These are phyloP conservation scores for Pyxicephalus adspersus DNA, from an alignment of 2,113 vertebrate genomes.

Conservation along the genomic window DNA sequence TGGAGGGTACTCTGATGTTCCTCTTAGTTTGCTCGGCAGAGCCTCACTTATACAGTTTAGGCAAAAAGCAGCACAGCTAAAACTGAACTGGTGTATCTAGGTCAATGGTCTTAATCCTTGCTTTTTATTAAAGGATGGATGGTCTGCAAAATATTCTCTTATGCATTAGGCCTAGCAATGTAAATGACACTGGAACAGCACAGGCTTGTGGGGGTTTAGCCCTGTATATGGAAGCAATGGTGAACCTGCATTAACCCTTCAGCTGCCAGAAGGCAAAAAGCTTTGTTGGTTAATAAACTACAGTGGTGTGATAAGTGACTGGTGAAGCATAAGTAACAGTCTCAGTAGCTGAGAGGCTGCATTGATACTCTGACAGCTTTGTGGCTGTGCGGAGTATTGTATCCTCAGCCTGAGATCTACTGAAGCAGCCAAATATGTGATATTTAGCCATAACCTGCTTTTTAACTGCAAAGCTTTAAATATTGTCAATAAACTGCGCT, in stretches of 20 bases:
- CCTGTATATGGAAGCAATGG: neutral
- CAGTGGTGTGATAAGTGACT: slow-evolving; percentile 7
- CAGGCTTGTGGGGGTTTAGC: slow-evolving; percentile 1
- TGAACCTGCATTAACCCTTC: slow-evolving; percentile 32
- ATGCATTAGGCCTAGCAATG: slow-evolving; percentile 29
- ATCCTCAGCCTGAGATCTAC: neutral
- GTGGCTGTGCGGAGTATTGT: neutral
- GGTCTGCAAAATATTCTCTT: slow-evolving; percentile 48
- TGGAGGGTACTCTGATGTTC: slow-evolving; percentile 40
- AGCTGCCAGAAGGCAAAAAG: neutral
- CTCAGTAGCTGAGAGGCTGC: slow-evolving; percentile 23
- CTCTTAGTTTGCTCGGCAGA: slow-evolving; percentile 44
- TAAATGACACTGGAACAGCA: slow-evolving; percentile 3
- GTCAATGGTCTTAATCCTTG: slow-evolving; percentile 54
- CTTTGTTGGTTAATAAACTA: slow-evolving; percentile 7
- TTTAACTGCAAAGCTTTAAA: no score
- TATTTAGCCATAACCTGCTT: no score
- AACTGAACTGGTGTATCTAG: slow-evolving; percentile 53
- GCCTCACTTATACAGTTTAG: slow-evolving; percentile 36
- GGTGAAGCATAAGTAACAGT: slow-evolving; percentile 32
- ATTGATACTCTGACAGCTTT: slow-evolving; percentile 7
- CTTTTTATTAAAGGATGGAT: slow-evolving; percentile 54
- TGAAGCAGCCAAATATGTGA: neutral
- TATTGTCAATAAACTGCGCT: no score
- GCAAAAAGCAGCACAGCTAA: slow-evolving; percentile 44